Evolutionary conservation across 2,888 invertebrate genomes (phyloP), one percentile per base, ranked within the genome.

Genomic region (Phymatocera aterrima): DNA sequence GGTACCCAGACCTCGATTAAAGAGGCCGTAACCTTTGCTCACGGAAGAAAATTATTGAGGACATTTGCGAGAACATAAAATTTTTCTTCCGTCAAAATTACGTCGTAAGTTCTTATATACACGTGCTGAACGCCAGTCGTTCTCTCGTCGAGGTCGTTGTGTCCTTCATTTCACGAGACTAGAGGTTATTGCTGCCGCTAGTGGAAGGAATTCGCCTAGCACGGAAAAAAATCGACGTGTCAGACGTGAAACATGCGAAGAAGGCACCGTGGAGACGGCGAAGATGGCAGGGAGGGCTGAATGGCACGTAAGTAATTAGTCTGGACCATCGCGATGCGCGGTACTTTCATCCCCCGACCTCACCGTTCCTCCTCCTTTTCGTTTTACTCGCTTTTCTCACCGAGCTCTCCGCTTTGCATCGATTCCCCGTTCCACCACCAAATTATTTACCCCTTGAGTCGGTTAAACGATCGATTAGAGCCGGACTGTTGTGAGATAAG

Each of bases 271-370:
- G 48, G 43, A 28, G 51, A 72, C 51, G 72, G 72, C 24, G 8
- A 51, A 51, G 51, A 68, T 68, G 68, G 68, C 40, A 8, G 74
- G 65, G 79, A 81, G 81, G 81, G 78, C 78, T 78, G 77, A 68
- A 81, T 81, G 82, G 83, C 84, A 85, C 83, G 84, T 85, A 83
- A 85, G 84, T 85, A 87, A 87, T 87, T 87, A 85, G 86, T 87
- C 85, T 84, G 83, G 85, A 80, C 83, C 65, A 48, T 43, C 72
- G 34, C 48, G 48, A 43, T 12, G 48, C 72, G 68, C 68, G 34
- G 34, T 64, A 64, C 64, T 37, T 64, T 64, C 21, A 18, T 64
- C 64, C 68, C 46, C 46, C 68, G 43, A 46, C 34, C 46, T 46
- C 40, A 8, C 4, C 24, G 28, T 51, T 18, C 10, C 70, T 51